Conservation (phyloP, 2,888 invertebrate species). For the Macaria liturata region DNA sequence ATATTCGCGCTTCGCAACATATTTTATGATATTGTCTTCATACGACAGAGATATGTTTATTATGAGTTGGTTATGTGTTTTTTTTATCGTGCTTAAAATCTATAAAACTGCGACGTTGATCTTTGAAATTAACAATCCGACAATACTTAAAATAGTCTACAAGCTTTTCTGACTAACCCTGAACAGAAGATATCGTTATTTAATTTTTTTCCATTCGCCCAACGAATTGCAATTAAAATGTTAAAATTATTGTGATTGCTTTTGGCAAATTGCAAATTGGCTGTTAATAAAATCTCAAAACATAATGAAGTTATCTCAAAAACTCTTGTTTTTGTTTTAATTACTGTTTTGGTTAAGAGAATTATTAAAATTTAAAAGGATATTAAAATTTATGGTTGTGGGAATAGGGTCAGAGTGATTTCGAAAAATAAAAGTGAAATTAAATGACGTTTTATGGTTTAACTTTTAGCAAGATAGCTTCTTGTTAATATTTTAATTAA, state of each 20-base stretch:
- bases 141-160: too few relatives aligned
- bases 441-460: neutral
- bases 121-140: too few relatives aligned
- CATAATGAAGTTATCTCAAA: slow-evolving; percentile 8
- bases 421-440: slow-evolving; percentile 1
- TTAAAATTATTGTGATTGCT: slow-evolving; percentile 79
- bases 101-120: too few relatives aligned
- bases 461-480: too few relatives aligned
- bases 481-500: too few relatives aligned
- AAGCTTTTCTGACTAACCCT: too few relatives aligned
- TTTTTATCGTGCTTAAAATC: too few relatives aligned
- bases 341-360: neutral
- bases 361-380: neutral
- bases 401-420: slow-evolving; percentile 1
- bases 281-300: slow-evolving; percentile 45
- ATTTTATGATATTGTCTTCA: too few relatives aligned
- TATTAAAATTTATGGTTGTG: slow-evolving; percentile 3
- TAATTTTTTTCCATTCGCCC: slow-evolving; percentile 37
- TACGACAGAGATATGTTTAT: too few relatives aligned
- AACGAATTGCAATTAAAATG: slow-evolving; percentile 69
- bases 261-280: slow-evolving; percentile 80
- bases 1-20: too few relatives aligned
- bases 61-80: too few relatives aligned
- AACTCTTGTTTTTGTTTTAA: slow-evolving; percentile 8
- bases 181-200: neutral